A percentile compares a stretch with the other conserved stretches of the same genome.
Conservation (phyloP, 2,888 invertebrate species). For the Polydrusus tereticollis region DNA sequence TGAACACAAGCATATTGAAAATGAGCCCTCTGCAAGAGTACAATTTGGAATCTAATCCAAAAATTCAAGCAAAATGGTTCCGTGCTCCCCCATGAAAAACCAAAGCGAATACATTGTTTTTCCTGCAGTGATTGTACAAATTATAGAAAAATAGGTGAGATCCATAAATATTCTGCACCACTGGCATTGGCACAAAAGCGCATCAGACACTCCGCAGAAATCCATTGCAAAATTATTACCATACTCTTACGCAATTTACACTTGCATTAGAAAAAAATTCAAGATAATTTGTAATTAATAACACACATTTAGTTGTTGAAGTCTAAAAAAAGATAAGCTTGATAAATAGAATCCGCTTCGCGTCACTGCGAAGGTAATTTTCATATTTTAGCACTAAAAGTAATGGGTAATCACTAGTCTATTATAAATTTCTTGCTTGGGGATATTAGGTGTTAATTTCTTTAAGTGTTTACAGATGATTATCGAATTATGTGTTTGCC, state of each 20-base stretch:
- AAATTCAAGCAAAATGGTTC: no score
- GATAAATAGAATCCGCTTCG: conserved; percentile 7
- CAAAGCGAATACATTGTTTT: no score
- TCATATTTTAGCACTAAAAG: conserved; percentile 1
- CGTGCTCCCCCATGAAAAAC: no score
- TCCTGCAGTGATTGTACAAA: no score
- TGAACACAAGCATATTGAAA: no score
- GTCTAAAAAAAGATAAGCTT: conserved; percentile 3
- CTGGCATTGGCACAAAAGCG: not conserved
- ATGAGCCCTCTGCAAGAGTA: no score
- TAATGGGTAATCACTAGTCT: not conserved
- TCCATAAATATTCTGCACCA: no score
- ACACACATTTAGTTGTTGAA: not conserved
- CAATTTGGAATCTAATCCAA: no score
- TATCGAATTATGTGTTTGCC: conserved; percentile 9
- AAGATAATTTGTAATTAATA: conserved; percentile 7
- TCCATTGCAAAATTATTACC: not conserved
- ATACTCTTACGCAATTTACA: not conserved
- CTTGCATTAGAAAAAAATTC: not conserved
- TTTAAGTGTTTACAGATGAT: conserved; percentile 11
- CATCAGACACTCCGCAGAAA: not conserved
- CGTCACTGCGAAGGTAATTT: not conserved
- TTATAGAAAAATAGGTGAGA: no score
- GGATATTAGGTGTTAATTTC: conserved; percentile 11
- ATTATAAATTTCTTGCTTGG: conserved; percentile 6